Evolutionary conservation across 2,888 invertebrate species (phyloP), one percentile per base, ranked within the genome.

Genomic region (Gibbula magus): DNA sequence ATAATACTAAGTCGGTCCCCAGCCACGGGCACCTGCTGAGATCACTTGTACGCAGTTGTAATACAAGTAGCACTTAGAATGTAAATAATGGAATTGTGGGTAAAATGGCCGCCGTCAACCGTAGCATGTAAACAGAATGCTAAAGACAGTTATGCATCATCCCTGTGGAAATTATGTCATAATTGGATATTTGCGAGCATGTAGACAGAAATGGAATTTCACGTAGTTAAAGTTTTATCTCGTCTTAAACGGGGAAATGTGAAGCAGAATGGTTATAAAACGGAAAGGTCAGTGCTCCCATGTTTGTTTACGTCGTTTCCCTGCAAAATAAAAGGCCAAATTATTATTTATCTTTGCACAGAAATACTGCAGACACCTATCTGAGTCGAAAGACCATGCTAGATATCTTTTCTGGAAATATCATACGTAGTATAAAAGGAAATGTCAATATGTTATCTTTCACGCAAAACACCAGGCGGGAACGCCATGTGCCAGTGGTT

Each of bases 201-300:
- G 61, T 61, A 61, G 61, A 61, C 13, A 25, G 61, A 61, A 61
- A 61, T 61, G 61, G 61, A 29, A 29, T 61, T 61, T 29, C 25
- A 29, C 29, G 13, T 61, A 29, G 16, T 29, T 61, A 16, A 29
- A 16, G 52, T 25, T 22, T 51, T 74, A 22, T 51, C 25, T 74
- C 74, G 45, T 22, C 74, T 51, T 51, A 74, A 51, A n/a, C 51
- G 74, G 39, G 51, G 74, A 66, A 54, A 75, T 80, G 77, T 79
- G 78, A 80, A 74, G 16, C 51, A 88, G 79, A 82, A 89, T 89
- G 89, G 88, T 86, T 66, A 87, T 89, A 35, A 89, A 89, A 84
- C 83, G 89, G 52, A 88, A 88, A 87, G 89, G 89, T 89, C 84
- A 83, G 83, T 81, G 61, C 20, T 53, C 13, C n/a, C 51, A 5